These are phyloP conservation scores for Poecilobothrus nobilitatus DNA, from an alignment of 2,888 invertebrate species.

Conservation along the genomic window DNA sequence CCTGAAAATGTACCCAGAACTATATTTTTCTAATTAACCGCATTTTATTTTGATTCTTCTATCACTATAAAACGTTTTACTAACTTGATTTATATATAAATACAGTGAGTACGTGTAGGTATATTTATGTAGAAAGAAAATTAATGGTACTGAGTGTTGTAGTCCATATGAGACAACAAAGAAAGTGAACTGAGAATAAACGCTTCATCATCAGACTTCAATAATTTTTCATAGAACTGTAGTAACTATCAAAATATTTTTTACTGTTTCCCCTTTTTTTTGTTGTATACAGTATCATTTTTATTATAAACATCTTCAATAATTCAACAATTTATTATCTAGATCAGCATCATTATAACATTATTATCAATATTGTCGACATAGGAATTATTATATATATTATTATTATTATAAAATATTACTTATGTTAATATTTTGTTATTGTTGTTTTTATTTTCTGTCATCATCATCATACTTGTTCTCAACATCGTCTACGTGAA, in stretches of 20 bases:
- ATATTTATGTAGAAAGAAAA: not conserved
- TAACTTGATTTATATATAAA: not conserved
- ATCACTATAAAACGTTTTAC: not conserved
- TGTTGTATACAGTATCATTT: not conserved
- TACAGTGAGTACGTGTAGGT: not conserved
- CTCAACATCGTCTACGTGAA: slow-evolving; percentile 25
- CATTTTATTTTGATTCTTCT: slow-evolving; percentile 24
- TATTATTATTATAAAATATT: too few species aligned
- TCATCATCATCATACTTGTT: not conserved
- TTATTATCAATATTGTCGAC: not conserved
- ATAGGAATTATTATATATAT: not conserved
- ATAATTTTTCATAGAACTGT: not conserved
- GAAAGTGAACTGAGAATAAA: slow-evolving; percentile 23
- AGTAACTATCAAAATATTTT: not conserved
- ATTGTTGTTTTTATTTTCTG: not conserved
- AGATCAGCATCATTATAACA: not conserved
- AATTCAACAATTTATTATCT: not conserved
- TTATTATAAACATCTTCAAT: not conserved
- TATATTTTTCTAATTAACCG: slow-evolving; percentile 31
- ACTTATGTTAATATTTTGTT: not conserved
- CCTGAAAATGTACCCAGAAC: slow-evolving; percentile 21
- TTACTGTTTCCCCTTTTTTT: not conserved
- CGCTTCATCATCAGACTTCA: slow-evolving; percentile 26
- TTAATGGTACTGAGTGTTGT: not conserved
- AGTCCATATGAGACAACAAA: not conserved